phyloP scores from a whole-genome alignment of 2,888 invertebrate genomes.

The Tolmerus cingulatus region DNA sequence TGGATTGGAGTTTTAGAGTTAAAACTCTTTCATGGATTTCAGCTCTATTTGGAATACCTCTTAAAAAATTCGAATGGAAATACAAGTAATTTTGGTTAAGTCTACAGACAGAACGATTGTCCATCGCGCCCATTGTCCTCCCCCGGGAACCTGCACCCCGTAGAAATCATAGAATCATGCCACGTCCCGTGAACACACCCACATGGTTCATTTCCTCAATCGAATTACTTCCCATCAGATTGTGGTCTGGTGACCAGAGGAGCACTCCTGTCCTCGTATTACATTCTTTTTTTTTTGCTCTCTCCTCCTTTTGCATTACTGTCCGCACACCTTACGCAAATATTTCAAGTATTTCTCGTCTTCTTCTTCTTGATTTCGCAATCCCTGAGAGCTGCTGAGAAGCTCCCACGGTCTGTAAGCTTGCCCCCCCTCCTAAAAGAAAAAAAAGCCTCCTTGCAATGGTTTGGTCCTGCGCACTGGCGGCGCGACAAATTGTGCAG shows the following conservation, averaged over 20 bases:
- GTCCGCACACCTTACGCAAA: conserved; percentile 1
- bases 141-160: not conserved
- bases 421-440: not conserved
- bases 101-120: not conserved
- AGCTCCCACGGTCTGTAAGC: conserved; percentile 1
- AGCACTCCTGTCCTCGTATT: not conserved
- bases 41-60: not conserved
- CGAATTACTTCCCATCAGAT: not conserved
- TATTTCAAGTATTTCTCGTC: not conserved
- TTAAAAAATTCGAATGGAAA: not conserved
- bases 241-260: conserved; percentile 9
- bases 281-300: not conserved
- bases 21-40: no score
- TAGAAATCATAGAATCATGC: not conserved
- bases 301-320: not conserved
- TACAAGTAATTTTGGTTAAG: not conserved
- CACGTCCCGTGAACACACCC: not conserved
- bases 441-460: not conserved
- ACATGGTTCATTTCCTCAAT: conserved; percentile 12
- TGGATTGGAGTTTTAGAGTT: no score
- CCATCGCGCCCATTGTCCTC: not conserved
- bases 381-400: not conserved
- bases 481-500: not conserved
- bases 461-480: not conserved
- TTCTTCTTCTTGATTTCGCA: not conserved